Evolutionary conservation across 2,888 invertebrate genomes (phyloP).

Genomic region (Syrista parreyssii): DNA sequence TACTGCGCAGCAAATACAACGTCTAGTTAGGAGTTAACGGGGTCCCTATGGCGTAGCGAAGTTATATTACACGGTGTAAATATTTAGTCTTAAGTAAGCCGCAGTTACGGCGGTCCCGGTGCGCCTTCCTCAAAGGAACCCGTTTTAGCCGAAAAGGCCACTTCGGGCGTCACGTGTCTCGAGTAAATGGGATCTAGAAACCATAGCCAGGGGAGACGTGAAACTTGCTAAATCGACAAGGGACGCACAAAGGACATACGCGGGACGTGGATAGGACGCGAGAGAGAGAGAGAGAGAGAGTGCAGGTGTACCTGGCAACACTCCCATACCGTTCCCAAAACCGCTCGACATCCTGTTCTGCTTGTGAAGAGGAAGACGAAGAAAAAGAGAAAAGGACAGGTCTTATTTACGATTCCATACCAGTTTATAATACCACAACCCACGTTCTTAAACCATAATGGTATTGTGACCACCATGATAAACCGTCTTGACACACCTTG

Average conservation of each 20-base stretch:
- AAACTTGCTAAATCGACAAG: neutral
- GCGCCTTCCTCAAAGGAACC: slow-evolving; percentile 16
- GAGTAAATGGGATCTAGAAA: neutral
- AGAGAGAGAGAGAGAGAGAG: neutral
- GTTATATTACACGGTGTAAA: slow-evolving; percentile 32
- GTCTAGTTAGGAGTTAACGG: no score
- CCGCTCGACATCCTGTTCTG: no score
- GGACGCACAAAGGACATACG: neutral
- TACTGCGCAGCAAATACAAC: no score
- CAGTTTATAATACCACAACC: no score
- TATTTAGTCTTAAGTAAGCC: slow-evolving; percentile 31
- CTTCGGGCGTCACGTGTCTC: no score
- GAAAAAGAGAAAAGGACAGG: neutral
- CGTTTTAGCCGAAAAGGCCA: no score
- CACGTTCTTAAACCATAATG: no score
- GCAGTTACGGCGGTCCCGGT: neutral
- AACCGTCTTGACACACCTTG: slow-evolving; percentile 21
- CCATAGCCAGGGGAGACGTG: neutral
- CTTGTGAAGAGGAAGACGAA: neutral
- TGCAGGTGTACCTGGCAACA: no score
- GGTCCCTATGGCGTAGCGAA: neutral
- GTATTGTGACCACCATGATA: no score
- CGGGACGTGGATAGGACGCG: neutral
- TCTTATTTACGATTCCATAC: slow-evolving; percentile 1
- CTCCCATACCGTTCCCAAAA: no score